A percentile compares a stretch with the other conserved stretches of the same genome.
These are phyloP conservation scores for Chiloscyllium plagiosum DNA, from an alignment of 2,113 vertebrate genomes.

Conservation along the genomic window DNA sequence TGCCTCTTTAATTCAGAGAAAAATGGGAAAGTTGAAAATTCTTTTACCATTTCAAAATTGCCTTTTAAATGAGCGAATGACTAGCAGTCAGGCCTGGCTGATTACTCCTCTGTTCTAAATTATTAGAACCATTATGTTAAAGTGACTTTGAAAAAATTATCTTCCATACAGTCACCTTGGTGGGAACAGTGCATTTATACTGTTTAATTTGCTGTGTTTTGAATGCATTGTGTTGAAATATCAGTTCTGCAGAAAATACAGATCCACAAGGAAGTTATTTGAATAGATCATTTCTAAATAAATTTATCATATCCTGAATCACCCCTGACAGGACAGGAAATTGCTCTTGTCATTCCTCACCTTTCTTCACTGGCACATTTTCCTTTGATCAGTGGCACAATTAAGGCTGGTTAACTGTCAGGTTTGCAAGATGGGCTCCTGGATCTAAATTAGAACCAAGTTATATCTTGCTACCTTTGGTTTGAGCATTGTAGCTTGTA, in stretches of 20 bases:
- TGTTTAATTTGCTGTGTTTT: constrained; percentile 4
- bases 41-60: constrained; percentile 29
- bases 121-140: constrained; percentile 30
- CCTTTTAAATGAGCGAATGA: constrained; percentile 29
- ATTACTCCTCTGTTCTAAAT: constrained; percentile 16
- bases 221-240: constrained; percentile 11
- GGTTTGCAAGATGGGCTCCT: neutral
- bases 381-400: constrained; percentile 22
- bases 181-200: neutral
- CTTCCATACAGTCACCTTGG: constrained; percentile 29
- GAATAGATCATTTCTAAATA: constrained; percentile 37
- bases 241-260: neutral
- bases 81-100: constrained; percentile 25
- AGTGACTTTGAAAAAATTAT: constrained; percentile 36
- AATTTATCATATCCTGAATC: constrained; percentile 35
- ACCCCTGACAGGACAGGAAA: constrained; percentile 28
- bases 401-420: neutral
- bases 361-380: constrained; percentile 4
- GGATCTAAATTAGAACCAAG: constrained; percentile 24
- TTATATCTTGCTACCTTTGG: neutral
- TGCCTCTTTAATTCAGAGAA: constrained; percentile 26
- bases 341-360: constrained; percentile 34
- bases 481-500: neutral
- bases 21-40: constrained; percentile 12
- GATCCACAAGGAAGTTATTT: constrained; percentile 36